Evolutionary conservation across 2,113 vertebrate species (phyloP), one percentile per base, ranked within the genome.

Genomic region (Platysteira castanea): DNA sequence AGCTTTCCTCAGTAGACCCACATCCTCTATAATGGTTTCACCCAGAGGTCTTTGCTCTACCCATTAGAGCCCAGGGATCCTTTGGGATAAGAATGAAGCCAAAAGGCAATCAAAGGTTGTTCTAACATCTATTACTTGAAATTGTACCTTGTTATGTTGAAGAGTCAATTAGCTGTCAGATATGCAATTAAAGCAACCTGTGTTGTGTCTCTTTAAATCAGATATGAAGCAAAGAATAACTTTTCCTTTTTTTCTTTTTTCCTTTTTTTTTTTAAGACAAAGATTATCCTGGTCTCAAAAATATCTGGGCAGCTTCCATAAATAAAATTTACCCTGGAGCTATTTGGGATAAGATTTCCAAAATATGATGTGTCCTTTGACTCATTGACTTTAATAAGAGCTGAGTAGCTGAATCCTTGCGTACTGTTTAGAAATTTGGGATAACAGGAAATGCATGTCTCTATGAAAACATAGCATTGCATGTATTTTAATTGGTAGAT

Each of bases 61-160:
- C 35, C 60, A 41, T 92, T 75, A 94, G 26, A 92, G 26, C 35
- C 21, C 31, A 53, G 47, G 42, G 10, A 13, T 88, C 83, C 63
- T 88, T 24, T 68, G 82, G 85, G 92, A 75, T 30, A 30, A 35
- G 33, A 87, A 30, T 88, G 71, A 90, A 76, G 71, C 79, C 75
- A 93, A 94, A 93, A 96, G 88, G 37, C 85, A 96, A 70, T 86
- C 85, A 94, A 82, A 93, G 92, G 75, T 92, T 88, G 15, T 90
- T 95, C 92, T 93, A 90, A 70, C 31, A 89, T 70, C 91, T 95
- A 24, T 90, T 84, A 75, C 50, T 74, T 69, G 82, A 77, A 86
- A 77, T 57, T 59, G 47, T 88, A 69, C 56, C 79, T 90, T 94
- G 39, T 88, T 94, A 67, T 68, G 47, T n/a, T 93, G 93, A 92